These are phyloP conservation scores for Sebastes matsubarae DNA, from an alignment of 2,797 vertebrate genomes.

Conservation along the genomic window DNA sequence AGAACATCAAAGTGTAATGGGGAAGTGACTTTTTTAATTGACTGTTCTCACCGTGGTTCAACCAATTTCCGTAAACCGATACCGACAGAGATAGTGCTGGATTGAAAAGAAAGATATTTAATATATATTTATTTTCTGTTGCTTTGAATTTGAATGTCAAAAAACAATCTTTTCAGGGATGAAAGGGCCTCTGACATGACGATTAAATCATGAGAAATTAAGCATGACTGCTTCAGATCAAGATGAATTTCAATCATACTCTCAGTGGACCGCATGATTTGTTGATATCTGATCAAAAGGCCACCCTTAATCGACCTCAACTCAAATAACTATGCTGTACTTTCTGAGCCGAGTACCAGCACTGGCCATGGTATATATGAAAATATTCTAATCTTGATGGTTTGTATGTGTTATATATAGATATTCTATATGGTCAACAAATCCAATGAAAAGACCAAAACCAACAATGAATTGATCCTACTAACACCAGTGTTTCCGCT, in stretches of 20 bases:
- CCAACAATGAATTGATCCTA: background rate
- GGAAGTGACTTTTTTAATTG: constrained; percentile 22
- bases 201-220: background rate
- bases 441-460: background rate
- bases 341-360: background rate
- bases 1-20: constrained; percentile 39
- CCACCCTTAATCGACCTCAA: background rate
- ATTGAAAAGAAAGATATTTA: background rate
- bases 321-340: background rate
- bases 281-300: constrained; percentile 13
- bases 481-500: background rate
- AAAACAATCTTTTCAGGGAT: background rate
- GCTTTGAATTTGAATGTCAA: background rate
- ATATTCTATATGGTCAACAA: background rate
- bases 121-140: background rate
- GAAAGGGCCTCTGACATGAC: constrained; percentile 10
- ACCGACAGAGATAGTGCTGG: background rate
- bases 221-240: background rate
- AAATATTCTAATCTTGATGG: background rate
- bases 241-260: constrained; percentile 2
- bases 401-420: background rate
- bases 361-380: background rate
- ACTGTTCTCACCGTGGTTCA: constrained; percentile 5
- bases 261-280: background rate
- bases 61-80: background rate